Evolutionary conservation across 2,113 vertebrate species (phyloP), one percentile per base, ranked within the genome.

Genomic region (Rhinopomastus cyanomelas): DNA sequence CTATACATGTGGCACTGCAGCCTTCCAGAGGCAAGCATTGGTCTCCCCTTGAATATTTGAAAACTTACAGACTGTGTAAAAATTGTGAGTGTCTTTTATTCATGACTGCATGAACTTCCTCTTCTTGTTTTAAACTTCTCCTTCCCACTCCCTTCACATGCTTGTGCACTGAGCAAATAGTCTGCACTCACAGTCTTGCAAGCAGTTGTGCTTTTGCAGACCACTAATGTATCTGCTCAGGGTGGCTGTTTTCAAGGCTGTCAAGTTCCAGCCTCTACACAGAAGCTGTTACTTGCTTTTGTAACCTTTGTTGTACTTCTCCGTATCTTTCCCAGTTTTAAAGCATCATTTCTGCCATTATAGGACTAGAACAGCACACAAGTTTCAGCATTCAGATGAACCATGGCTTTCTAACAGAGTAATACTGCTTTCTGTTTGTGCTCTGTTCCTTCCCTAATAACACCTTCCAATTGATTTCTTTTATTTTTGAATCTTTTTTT

Each of bases 1-100:
- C 60, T 52, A 18, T 13, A 12, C 20, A 30, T 0, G 1, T 12
- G 68, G 42, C 0, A 0, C 19, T 64, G 12, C 8, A 81, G 15
- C 19, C 18, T 68, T 77, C 34, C 26, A 64, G 27, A 49, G 17
- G 60, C 20, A 53, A 85, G 42, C 21, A 23, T 19, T 55, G 42
- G 8, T 39, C 3, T 71, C 21, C 12, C 15, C 18, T 55, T 57
- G 29, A 61, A 16, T 3, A 2, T 6, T 2, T 20, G 76, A 56
- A 64, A 82, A 51, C 26, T 60, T 36, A 60, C 37, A 85, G 44
- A 11, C n/a, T 79, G 55, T 55, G 17, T 25, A 78, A 84, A 37
- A 76, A 8, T 21, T 48, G 32, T 36, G 78, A 84, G 79, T 11
- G 22, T 27, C 9, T 7, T 90, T 80, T 61, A 71, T 10, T 29